These are phyloP conservation scores for Dolichomitus sp. DNA, from an alignment of 2,888 invertebrate genomes.

Conservation along the genomic window DNA sequence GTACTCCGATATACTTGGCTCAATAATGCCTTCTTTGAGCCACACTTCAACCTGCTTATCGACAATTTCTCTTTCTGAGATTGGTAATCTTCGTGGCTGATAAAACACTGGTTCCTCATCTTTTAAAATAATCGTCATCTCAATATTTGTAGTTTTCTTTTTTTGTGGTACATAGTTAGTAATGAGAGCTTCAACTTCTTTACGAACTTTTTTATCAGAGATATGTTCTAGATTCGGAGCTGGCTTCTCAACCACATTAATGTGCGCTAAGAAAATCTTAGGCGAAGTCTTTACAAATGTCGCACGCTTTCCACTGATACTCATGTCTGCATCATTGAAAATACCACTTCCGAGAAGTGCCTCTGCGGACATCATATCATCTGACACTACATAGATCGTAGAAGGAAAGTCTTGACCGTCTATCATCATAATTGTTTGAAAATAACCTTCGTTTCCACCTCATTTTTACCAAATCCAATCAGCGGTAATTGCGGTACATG, in stretches of 20 bases:
- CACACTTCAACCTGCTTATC: slow-evolving; percentile 63
- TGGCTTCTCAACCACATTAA: not conserved
- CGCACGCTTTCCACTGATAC: not conserved
- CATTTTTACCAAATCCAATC: not conserved
- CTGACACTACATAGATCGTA: not conserved
- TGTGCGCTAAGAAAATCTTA: not conserved
- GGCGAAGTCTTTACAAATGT: not conserved
- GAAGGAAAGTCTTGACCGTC: not conserved
- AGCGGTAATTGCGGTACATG: not conserved
- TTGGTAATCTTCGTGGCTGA: slow-evolving; percentile 62
- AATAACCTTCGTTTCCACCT: not conserved
- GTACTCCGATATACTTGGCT: slow-evolving; percentile 67
- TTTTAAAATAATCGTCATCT: slow-evolving; percentile 68
- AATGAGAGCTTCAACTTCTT: not conserved
- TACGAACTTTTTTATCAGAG: not conserved
- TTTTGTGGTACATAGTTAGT: not conserved
- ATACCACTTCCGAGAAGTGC: not conserved
- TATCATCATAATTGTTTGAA: not conserved
- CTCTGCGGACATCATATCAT: not conserved
- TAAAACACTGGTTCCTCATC: slow-evolving; percentile 66
- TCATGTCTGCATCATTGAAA: not conserved
- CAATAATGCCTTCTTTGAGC: slow-evolving; percentile 66
- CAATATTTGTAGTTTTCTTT: slow-evolving; percentile 32
- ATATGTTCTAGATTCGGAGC: not conserved
- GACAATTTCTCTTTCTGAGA: slow-evolving; percentile 61